Base-by-base conservation (phyloP, 2,797 vertebrate species). In the Cyprinella venusta region DNA sequence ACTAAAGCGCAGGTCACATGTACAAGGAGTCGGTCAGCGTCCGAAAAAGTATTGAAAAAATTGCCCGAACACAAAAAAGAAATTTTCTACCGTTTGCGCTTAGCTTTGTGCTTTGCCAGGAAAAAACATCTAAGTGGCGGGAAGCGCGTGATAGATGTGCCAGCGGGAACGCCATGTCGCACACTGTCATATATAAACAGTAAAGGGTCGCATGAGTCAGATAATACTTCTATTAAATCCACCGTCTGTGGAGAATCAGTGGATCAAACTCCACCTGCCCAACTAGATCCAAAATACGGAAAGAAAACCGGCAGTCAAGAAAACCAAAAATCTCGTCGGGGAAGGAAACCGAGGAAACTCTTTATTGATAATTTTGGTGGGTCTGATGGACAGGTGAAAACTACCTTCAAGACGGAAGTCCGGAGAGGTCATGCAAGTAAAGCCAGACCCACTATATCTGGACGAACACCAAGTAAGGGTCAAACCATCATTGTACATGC, bases 11-110 rank as follows among this genome's bases (percentile, higher is more conserved):
- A 15, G 4, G 61, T 40, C 67, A 52, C 65, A 0, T 48, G 48
- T 64, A 78, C 78, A 21, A 70, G 61, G 4, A 67, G 48, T 67
- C 45, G 15, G 24, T 36, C 16, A 6, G n/a, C 26, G 24, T 40
- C 42, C 6, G 33, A 2, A 16, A 59, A 52, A 50, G 15, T 9
- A 48, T 5, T 9, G 54, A 70, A 76, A 68, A 16, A 38, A 48
- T 63, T 64, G 9, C 26, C 70, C 1, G 45, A 56, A 9, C 33
- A 52, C 24, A 80, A 81, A 80, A 69, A 59, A 8, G 36, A 83
- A 42, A 61, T 76, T 24, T 76, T 67, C 56, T 82, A 69, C n/a
- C 79, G 69, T 42, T 71, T 81, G 40, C 82, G 83, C 7, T 79
- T 86, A 8, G 86, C 78, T 8, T 24, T 84, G 9, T 71, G 76